A percentile compares a stretch with the other conserved stretches of the same genome.
phyloP scores from a whole-genome alignment of 2,888 invertebrate genomes.

The Baccha elongata region DNA sequence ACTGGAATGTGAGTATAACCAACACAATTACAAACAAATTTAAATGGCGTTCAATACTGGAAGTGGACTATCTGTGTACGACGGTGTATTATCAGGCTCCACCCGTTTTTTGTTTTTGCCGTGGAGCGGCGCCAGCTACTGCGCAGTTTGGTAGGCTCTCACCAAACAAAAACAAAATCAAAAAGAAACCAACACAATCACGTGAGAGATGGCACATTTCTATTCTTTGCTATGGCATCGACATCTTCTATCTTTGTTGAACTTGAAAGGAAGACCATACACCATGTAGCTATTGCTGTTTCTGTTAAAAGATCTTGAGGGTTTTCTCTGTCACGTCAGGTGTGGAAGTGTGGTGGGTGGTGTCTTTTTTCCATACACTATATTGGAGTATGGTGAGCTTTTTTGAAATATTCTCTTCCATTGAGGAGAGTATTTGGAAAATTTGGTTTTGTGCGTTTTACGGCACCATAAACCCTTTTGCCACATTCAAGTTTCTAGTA shows the following conservation, averaged over 20 bases:
- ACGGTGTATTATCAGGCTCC: slow-evolving; percentile 49
- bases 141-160: slow-evolving; percentile 70
- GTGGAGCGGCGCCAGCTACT: slow-evolving; percentile 53
- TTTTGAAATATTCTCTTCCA: slow-evolving; percentile 22
- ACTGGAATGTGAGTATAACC: slow-evolving; percentile 52
- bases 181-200: not conserved
- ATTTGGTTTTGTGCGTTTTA: slow-evolving; percentile 30
- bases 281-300: slow-evolving; percentile 41
- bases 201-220: slow-evolving; percentile 44
- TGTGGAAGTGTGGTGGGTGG: slow-evolving; percentile 55
- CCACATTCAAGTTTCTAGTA: slow-evolving; percentile 19
- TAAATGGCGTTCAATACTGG: slow-evolving; percentile 17
- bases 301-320: slow-evolving; percentile 28
- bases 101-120: slow-evolving; percentile 53
- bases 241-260: slow-evolving; percentile 74
- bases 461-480: slow-evolving; percentile 18
- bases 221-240: slow-evolving; percentile 65
- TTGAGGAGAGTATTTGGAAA: slow-evolving; percentile 30
- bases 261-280: slow-evolving; percentile 49
- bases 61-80: slow-evolving; percentile 33
- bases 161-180: slow-evolving; percentile 11
- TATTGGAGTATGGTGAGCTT: slow-evolving; percentile 47
- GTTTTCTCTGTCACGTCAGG: slow-evolving; percentile 56
- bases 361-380: slow-evolving; percentile 36
- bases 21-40: slow-evolving; percentile 29